A percentile compares a stretch with the other conserved stretches of the same genome.
These are phyloP conservation scores for Escarpia spicata DNA, from an alignment of 2,888 invertebrate genomes.

Conservation along the genomic window DNA sequence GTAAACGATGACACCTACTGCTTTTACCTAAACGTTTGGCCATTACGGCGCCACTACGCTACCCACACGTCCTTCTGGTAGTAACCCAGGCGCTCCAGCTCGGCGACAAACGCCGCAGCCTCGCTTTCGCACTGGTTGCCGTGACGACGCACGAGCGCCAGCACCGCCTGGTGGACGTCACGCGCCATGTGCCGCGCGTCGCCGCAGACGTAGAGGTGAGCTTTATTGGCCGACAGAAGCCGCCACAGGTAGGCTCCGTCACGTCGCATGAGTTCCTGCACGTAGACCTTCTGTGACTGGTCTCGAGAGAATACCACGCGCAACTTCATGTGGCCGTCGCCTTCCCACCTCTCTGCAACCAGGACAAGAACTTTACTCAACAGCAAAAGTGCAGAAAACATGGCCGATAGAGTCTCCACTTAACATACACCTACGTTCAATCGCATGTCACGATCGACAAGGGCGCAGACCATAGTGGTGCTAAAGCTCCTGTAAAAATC, in stretches of 20 bases:
- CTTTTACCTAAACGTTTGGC: too few species aligned
- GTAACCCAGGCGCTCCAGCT: constrained; percentile 72
- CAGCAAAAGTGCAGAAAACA: too few species aligned
- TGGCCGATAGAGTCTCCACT: too few species aligned
- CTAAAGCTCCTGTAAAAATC: too few species aligned
- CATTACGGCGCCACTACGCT: constrained; percentile 18
- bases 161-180: constrained; percentile 81
- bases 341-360: constrained; percentile 44
- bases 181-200: constrained; percentile 94
- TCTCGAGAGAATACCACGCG: constrained; percentile 90
- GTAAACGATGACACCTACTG: too few species aligned
- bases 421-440: too few species aligned
- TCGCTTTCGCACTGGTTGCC: constrained; percentile 68
- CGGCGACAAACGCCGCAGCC: constrained; percentile 71
- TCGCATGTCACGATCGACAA: too few species aligned
- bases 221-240: constrained; percentile 72
- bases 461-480: too few species aligned
- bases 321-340: constrained; percentile 59
- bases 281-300: constrained; percentile 72
- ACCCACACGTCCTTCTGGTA: constrained; percentile 86
- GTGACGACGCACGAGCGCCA: constrained; percentile 67
- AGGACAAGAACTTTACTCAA: too few species aligned
- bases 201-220: constrained; percentile 51
- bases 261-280: constrained; percentile 76
- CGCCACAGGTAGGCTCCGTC: constrained; percentile 73